phyloP scores from a whole-genome alignment of 2,113 vertebrate genomes.

The Isichthys henryi region DNA sequence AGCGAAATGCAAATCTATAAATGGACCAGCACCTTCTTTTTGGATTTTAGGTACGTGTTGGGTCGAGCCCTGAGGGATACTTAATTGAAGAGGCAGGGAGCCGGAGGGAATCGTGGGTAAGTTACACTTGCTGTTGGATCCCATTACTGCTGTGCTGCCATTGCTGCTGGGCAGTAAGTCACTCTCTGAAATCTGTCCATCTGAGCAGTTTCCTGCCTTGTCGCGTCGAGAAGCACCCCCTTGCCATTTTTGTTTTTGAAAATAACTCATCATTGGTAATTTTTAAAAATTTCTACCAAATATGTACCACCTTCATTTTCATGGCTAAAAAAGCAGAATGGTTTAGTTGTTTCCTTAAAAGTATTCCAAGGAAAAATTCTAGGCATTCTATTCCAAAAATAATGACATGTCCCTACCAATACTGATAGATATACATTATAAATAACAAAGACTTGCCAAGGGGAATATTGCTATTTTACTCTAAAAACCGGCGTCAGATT shows the following conservation, averaged over 20 bases:
- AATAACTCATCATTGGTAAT: background rate
- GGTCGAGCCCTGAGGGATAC: background rate
- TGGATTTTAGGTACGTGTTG: background rate
- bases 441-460: conserved; percentile 15
- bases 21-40: background rate
- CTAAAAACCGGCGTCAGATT: conserved; percentile 7
- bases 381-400: background rate
- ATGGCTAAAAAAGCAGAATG: background rate
- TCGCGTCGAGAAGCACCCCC: background rate
- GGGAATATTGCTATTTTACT: conserved; percentile 12
- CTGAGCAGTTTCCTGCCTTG: background rate
- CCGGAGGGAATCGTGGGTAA: background rate
- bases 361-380: background rate
- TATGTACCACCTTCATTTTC: background rate
- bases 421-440: background rate
- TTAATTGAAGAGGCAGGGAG: background rate
- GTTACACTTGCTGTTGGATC: background rate
- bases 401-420: background rate
- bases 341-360: background rate
- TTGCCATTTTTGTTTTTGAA: background rate
- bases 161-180: background rate
- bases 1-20: background rate
- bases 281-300: background rate
- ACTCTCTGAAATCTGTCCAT: background rate
- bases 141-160: background rate